A percentile compares a stretch with the other conserved stretches of the same genome.
Conservation (phyloP, 2,888 invertebrate genomes). For the Amblyteles armatorius region DNA sequence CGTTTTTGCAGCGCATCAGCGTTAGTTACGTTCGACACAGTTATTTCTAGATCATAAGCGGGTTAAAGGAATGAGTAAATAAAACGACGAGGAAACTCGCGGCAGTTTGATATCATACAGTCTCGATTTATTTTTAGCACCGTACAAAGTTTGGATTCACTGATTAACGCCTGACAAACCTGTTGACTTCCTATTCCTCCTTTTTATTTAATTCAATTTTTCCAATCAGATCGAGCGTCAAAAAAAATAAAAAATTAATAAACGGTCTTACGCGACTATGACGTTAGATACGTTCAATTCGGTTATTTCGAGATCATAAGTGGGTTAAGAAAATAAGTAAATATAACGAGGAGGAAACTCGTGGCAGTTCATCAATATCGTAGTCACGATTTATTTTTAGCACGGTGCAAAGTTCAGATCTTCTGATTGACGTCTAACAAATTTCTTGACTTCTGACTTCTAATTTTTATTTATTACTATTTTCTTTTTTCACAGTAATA, state of each 20-base stretch:
- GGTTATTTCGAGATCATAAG: slow-evolving; percentile 44
- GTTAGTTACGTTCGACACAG: not conserved
- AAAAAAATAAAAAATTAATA: not conserved
- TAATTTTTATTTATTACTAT: not conserved
- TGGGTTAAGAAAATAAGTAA: slow-evolving; percentile 39
- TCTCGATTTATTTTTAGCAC: slow-evolving; percentile 8
- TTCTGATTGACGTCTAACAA: not conserved
- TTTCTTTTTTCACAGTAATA: not conserved
- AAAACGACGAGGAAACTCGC: slow-evolving; percentile 34
- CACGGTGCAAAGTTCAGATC: slow-evolving; percentile 49
- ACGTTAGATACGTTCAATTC: too few species aligned
- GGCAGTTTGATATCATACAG: slow-evolving; percentile 34
- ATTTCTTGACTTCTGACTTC: not conserved
- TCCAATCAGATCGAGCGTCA: not conserved
- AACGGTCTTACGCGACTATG: not conserved
- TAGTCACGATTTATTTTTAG: slow-evolving; percentile 9
- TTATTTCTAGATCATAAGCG: slow-evolving; percentile 48
- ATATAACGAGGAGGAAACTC: slow-evolving; percentile 39
- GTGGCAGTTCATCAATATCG: slow-evolving; percentile 28
- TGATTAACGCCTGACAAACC: not conserved
- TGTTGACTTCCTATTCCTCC: not conserved
- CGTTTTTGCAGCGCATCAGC: not conserved
- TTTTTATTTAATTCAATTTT: not conserved
- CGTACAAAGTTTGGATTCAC: slow-evolving; percentile 49
- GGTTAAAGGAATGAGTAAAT: slow-evolving; percentile 40